Evolutionary conservation across 2,888 invertebrate species (phyloP), one percentile per base, ranked within the genome.

Genomic region (Dicranocentrus wangi): DNA sequence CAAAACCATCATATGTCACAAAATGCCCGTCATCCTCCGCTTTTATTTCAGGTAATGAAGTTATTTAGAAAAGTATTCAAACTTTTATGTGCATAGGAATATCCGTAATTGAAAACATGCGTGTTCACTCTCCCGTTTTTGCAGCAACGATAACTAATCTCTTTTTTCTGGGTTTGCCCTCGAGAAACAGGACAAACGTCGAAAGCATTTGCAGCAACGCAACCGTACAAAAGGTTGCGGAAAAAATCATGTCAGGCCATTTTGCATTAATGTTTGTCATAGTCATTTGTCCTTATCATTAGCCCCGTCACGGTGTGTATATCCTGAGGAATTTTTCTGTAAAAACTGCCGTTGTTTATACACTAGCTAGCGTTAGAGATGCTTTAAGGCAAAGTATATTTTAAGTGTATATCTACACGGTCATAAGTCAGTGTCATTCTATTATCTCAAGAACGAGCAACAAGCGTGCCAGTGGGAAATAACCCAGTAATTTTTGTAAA

Each of bases 221-320:
- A 32, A 32, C 3, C 32, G n/a, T n/a, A 32, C 3, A 32, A 10
- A 32, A 32, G 17, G 17, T 53, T 21, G 32, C 27, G 27, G 15
- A 58, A 68, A 60, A 68, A 68, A 76, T 47, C 68, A 76, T 76
- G 75, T 76, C 75, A 76, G 42, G 68, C 42, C 68, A 66, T 58
- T 76, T 51, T 43, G 43, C 66, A 68, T 76, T 68, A 65, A 73
- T 65, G 73, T 55, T 73, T 73, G 65, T 53, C 65, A 73, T 73
- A 73, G 55, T 73, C 65, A 73, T 73, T 73, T 73, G 73, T 53
- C 55, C 47, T 73, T 73, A 73, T 73, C 73, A 65, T 73, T 73
- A 65, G 72, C 55, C 25, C 8, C 2, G 51, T 7, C n/a, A n/a
- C n/a, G 10, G 32, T 32, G 32, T 7, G 47, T 47, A 47, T 47